Evolutionary conservation across 2,888 invertebrate genomes (phyloP).

Genomic region (Prionchulus punctatus): DNA sequence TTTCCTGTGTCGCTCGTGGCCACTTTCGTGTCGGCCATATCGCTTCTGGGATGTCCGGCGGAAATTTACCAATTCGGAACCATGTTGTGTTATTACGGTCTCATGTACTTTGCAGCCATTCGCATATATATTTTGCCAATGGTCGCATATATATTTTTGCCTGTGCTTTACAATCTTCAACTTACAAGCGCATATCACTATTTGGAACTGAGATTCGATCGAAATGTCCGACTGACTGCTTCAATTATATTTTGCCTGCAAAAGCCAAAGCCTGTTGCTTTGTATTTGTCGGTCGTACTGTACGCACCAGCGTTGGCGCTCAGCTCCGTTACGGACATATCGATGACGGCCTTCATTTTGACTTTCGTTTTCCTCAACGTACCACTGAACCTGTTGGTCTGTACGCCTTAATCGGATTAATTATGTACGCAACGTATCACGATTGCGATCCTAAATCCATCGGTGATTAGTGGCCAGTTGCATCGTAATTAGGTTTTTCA

Average conservation of each 20-base stretch:
- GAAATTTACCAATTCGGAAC: constrained; percentile 64
- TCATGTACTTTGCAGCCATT: constrained; percentile 21
- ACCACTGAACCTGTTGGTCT: constrained; percentile 24
- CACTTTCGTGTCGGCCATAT: constrained; percentile 73
- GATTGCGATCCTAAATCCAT: constrained; percentile 23
- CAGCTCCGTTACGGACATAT: constrained; percentile 31
- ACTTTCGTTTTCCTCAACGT: constrained; percentile 27
- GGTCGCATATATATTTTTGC: constrained; percentile 32
- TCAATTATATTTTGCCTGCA: constrained; percentile 70
- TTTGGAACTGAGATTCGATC: constrained; percentile 70
- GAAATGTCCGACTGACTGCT: constrained; percentile 54
- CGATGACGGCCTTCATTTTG: constrained; percentile 25
- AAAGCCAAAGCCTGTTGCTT: too few species aligned
- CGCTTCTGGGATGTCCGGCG: constrained; percentile 70
- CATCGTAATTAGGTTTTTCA: too few species aligned
- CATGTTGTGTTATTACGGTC: constrained; percentile 17
- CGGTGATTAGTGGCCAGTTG: too few species aligned
- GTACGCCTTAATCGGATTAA: constrained; percentile 32
- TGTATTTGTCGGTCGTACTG: constrained; percentile 43
- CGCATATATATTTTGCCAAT: constrained; percentile 25
- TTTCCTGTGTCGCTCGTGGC: constrained; percentile 23
- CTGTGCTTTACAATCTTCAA: constrained; percentile 22
- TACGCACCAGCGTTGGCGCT: constrained; percentile 18
- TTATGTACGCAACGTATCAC: constrained; percentile 21
- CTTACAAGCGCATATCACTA: constrained; percentile 53